Evolutionary conservation across 2,797 vertebrate species (phyloP).

Genomic region (Picus viridis): DNA sequence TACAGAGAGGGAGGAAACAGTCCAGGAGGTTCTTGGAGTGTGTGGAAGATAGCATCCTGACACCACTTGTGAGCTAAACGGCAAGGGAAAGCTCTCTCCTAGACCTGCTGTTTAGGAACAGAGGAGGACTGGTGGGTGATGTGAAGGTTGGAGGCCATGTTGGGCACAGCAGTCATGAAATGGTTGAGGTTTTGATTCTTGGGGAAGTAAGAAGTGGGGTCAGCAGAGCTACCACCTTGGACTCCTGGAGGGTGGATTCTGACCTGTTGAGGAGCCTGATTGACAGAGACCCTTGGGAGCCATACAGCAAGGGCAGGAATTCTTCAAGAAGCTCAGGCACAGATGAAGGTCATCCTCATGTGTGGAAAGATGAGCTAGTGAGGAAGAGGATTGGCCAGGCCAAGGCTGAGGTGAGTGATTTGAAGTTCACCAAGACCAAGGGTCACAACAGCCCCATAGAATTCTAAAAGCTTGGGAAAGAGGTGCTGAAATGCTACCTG

Average conservation of each 20-base stretch:
- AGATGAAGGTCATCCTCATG: neutral
- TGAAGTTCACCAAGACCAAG: too few relatives aligned
- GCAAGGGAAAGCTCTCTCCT: rapidly evolving
- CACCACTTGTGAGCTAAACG: neutral
- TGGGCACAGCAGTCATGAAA: neutral
- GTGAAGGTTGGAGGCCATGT: neutral
- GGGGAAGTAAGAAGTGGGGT: neutral
- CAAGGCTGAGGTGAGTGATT: too few relatives aligned
- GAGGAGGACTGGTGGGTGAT: neutral
- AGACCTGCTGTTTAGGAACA: neutral
- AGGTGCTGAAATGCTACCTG: too few relatives aligned
- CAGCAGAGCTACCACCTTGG: neutral
- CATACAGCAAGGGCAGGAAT: neutral
- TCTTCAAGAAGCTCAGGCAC: too few relatives aligned
- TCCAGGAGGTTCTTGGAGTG: neutral
- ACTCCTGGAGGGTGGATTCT: neutral
- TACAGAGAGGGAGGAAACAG: neutral
- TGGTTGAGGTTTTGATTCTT: neutral
- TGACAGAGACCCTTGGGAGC: neutral
- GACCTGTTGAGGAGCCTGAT: neutral
- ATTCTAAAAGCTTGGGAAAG: too few relatives aligned
- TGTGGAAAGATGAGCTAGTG: neutral
- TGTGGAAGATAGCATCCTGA: neutral
- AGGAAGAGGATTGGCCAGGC: too few relatives aligned
- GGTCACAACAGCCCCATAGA: too few relatives aligned